These are phyloP conservation scores for Stomatorhinus walkeri DNA, from an alignment of 2,797 vertebrate species.

Conservation along the genomic window DNA sequence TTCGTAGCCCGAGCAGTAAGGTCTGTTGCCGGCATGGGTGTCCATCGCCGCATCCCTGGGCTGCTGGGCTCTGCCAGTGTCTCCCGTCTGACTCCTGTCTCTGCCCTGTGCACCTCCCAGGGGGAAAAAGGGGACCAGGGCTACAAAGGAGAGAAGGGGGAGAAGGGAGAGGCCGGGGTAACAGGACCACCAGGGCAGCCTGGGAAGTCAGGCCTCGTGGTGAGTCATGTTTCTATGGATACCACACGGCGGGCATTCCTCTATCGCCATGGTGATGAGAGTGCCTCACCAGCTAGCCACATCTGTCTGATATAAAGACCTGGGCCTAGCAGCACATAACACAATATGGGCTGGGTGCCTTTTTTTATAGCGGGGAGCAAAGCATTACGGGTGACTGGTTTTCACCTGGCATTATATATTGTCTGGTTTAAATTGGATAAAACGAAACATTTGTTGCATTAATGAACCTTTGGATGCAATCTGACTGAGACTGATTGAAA, in stretches of 20 bases:
- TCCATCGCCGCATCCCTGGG: background rate
- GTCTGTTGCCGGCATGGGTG: background rate
- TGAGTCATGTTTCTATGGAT: constrained; percentile 51
- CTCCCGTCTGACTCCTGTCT: background rate
- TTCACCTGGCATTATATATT: constrained; percentile 27
- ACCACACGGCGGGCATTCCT: background rate
- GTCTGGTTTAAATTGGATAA: constrained; percentile 27
- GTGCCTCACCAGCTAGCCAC: background rate
- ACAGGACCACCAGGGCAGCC: constrained; percentile 66
- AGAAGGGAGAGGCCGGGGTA: constrained; percentile 67
- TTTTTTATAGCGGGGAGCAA: background rate
- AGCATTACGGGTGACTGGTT: constrained; percentile 12
- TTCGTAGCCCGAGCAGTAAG: background rate
- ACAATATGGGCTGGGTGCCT: background rate
- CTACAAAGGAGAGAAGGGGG: constrained; percentile 58
- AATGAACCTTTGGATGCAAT: background rate
- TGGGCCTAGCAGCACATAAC: background rate
- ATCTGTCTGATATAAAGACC: background rate
- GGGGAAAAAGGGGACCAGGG: constrained; percentile 62
- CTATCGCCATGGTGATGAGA: background rate
- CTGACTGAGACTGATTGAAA: constrained; percentile 20
- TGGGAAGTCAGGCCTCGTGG: constrained; percentile 70
- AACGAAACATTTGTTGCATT: constrained; percentile 23
- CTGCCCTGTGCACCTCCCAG: constrained; percentile 42
- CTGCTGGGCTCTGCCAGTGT: background rate